Percentiles rank a stretch among this genome's conserved stretches.
phyloP scores from a whole-genome alignment of 2,113 vertebrate species.

The Albula goreensis region DNA sequence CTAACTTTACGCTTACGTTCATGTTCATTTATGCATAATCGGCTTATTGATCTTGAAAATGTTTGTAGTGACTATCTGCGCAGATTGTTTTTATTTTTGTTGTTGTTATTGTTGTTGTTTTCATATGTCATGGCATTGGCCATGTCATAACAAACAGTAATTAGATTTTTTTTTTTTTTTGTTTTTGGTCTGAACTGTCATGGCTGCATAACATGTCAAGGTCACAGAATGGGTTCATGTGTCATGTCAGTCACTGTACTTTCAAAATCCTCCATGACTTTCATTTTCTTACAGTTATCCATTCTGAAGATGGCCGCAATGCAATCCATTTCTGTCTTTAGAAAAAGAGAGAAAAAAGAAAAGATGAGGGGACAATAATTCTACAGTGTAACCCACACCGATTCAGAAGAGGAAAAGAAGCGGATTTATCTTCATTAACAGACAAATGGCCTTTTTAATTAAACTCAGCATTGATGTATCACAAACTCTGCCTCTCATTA shows the following conservation, averaged over 20 bases:
- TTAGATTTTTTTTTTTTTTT: background rate
- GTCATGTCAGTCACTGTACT: background rate
- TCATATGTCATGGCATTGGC: background rate
- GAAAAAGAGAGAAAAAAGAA: background rate
- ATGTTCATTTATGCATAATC: background rate
- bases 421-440: slow-evolving; percentile 36
- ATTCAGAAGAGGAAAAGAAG: background rate
- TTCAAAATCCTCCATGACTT: background rate
- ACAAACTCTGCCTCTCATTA: slow-evolving; percentile 29
- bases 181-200: background rate
- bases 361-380: slow-evolving; percentile 17
- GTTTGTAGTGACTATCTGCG: background rate
- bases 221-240: background rate
- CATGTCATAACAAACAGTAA: background rate
- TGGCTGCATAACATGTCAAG: background rate
- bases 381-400: slow-evolving; percentile 1
- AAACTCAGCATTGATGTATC: slow-evolving; percentile 32
- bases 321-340: background rate
- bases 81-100: background rate
- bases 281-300: background rate
- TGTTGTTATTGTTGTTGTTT: background rate
- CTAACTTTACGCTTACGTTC: background rate
- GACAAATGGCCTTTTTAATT: slow-evolving; percentile 32
- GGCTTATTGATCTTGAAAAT: background rate
- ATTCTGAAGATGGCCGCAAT: background rate